A percentile compares a stretch with the other conserved stretches of the same genome.
Evolutionary conservation across 2,113 vertebrate genomes (phyloP).

Genomic region (Craseonycteris thonglongyai): DNA sequence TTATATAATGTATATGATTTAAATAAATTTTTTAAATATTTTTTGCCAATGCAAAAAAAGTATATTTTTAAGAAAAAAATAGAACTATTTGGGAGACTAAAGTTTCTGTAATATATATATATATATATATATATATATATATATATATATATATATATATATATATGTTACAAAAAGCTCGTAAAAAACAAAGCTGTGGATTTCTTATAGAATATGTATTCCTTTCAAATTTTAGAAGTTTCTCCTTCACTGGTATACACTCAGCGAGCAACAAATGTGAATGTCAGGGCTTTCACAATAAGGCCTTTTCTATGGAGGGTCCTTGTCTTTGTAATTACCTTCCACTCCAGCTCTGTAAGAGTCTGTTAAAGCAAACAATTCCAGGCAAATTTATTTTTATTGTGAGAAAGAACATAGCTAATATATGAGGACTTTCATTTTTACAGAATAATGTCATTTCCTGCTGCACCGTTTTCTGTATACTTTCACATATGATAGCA

Average conservation of each 20-base stretch:
- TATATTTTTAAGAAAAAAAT: not conserved
- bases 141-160: too few relatives aligned
- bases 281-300: not conserved
- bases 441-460: not conserved
- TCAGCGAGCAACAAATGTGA: not conserved
- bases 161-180: not conserved
- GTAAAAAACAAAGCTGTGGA: constrained; percentile 1
- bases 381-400: not conserved
- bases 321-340: not conserved
- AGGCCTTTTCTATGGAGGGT: not conserved
- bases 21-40: constrained; percentile 7
- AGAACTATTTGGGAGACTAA: not conserved
- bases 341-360: not conserved
- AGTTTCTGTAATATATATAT: not conserved
- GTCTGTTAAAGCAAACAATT: not conserved
- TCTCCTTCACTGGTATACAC: not conserved
- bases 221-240: not conserved
- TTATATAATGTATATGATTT: not conserved
- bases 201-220: not conserved
- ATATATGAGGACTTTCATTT: not conserved
- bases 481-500: not conserved
- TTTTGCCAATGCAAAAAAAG: not conserved
- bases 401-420: not conserved
- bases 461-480: not conserved
- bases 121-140: too few relatives aligned